Conservation (phyloP, 2,113 vertebrate genomes). For the Indicator maculatus region DNA sequence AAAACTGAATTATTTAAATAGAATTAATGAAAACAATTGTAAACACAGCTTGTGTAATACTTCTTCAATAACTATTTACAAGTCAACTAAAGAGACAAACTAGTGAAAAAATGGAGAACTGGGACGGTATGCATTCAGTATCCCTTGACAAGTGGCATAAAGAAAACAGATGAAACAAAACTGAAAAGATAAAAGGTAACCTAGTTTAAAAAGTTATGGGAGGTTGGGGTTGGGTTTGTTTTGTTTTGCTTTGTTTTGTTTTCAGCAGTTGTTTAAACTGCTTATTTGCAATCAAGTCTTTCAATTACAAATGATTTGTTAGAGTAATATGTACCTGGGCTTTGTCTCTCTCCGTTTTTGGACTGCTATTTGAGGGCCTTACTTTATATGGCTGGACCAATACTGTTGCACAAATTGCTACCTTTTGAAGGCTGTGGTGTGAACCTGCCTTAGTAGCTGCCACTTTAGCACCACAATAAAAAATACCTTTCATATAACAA, state of each 20-base stretch:
- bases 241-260: background rate
- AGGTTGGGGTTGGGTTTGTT: background rate
- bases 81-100: background rate
- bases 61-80: background rate
- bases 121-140: background rate
- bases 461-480: conserved; percentile 52
- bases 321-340: background rate
- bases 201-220: conserved; percentile 32
- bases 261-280: background rate
- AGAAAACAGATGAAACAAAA: conserved; percentile 31
- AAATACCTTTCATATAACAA: conserved; percentile 34
- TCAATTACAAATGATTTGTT: conserved; percentile 45
- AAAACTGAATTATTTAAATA: conserved; percentile 6
- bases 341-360: conserved; percentile 3
- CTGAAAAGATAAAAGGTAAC: conserved; percentile 27
- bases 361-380: conserved; percentile 11
- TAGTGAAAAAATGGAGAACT: background rate
- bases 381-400: conserved; percentile 27
- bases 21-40: background rate
- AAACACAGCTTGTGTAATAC: background rate
- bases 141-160: background rate
- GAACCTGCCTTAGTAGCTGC: conserved; percentile 33
- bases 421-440: conserved; percentile 15
- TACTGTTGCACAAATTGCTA: conserved; percentile 55
- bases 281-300: conserved; percentile 21